Conservation (phyloP, 2,797 vertebrate genomes). For the Chaenodraco wilsoni region DNA sequence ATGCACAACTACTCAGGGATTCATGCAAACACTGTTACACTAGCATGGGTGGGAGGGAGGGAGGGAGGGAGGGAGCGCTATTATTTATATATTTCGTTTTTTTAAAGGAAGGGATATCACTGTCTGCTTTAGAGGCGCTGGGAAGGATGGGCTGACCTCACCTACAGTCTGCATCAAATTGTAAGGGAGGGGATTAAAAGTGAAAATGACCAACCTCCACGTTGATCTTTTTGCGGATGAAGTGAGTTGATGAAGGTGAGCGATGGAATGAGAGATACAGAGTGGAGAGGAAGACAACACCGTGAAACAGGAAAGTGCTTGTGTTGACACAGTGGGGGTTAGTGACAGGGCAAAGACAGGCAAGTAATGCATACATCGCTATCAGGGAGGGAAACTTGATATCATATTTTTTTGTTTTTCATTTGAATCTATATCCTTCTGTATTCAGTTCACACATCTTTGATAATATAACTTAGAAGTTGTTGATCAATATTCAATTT, state of each 20-base stretch:
- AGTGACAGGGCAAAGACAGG: slow-evolving; percentile 55
- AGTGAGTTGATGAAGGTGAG: slow-evolving; percentile 81
- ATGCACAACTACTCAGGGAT: slow-evolving; percentile 65
- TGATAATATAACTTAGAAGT: too few relatives aligned
- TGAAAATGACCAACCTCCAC: slow-evolving; percentile 85
- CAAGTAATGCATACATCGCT: slow-evolving; percentile 28
- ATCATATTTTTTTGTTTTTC: background rate
- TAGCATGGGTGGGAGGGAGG: slow-evolving; percentile 33
- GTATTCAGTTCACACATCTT: background rate
- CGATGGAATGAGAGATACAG: slow-evolving; percentile 75
- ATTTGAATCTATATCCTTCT: background rate
- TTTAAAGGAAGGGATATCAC: slow-evolving; percentile 12
- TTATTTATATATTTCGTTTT: slow-evolving; percentile 14
- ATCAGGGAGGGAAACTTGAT: slow-evolving; percentile 29
- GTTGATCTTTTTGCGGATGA: slow-evolving; percentile 80
- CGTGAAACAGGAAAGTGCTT: slow-evolving; percentile 73
- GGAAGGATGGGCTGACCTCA: slow-evolving; percentile 24
- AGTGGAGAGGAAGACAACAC: slow-evolving; percentile 75
- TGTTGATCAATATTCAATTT: background rate
- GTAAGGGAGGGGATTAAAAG: slow-evolving; percentile 58
- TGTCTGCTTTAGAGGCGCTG: slow-evolving; percentile 17
- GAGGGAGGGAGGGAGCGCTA: slow-evolving; percentile 25
- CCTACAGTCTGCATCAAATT: slow-evolving; percentile 44
- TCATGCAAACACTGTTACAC: slow-evolving; percentile 66
- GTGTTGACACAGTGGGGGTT: slow-evolving; percentile 50